These are phyloP conservation scores for Bucorvus abyssinicus DNA, from an alignment of 2,797 vertebrate genomes.

Conservation along the genomic window DNA sequence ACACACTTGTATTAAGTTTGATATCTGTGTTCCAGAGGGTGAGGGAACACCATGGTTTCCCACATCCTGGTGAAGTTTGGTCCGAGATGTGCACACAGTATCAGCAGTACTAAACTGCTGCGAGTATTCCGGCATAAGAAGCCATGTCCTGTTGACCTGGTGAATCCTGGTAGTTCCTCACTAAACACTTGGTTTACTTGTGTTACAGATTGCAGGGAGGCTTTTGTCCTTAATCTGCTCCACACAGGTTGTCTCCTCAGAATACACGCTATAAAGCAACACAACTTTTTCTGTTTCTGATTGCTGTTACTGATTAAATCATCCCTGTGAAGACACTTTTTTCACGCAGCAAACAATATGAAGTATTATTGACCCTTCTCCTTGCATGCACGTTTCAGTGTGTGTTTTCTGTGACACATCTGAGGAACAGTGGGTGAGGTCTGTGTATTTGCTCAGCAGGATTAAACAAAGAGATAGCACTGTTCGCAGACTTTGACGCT, in stretches of 20 bases:
- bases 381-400: accelerated
- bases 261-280: background rate
- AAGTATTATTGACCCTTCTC: background rate
- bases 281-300: background rate
- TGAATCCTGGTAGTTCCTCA: background rate
- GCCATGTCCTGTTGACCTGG: background rate
- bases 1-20: background rate
- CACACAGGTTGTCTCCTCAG: background rate
- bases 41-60: background rate
- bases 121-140: background rate
- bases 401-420: background rate
- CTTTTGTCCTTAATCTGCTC: background rate
- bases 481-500: background rate
- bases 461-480: background rate
- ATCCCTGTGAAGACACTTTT: background rate
- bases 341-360: background rate
- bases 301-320: background rate
- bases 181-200: background rate
- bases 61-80: background rate
- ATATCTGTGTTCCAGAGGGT: background rate
- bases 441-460: slow-evolving; percentile 4
- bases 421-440: background rate
- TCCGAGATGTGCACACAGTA: background rate
- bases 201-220: background rate
- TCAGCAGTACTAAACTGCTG: background rate